Evolutionary conservation across 2,113 vertebrate species (phyloP), one percentile per base, ranked within the genome.

Genomic region (Cyanoderma ruficeps): DNA sequence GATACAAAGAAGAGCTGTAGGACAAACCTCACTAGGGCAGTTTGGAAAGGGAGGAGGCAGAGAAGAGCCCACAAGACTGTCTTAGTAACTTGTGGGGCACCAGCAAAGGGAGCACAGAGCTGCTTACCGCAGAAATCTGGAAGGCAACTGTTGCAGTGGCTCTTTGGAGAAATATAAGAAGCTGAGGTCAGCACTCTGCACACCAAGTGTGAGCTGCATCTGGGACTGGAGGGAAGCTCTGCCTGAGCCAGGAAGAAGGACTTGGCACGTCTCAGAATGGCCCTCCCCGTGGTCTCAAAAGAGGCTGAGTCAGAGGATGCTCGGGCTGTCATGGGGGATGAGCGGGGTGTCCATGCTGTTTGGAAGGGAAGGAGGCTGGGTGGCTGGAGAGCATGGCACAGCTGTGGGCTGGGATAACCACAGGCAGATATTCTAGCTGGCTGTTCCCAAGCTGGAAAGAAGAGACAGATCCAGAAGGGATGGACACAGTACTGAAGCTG

Each of bases 161-260:
- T 3, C 24, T 84, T 70, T 15, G 56, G 78, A 46, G 92, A 65
- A 94, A 56, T 13, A 47, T 0, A 14, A 44, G 37, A 50, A 87
- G 92, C 70, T 95, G 95, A 93, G 75, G 67, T 92, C 92, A 90
- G 87, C 27, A 31, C 67, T 95, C 39, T 84, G 77, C 44, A n/a
- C 52, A 50, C 3, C 1, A 46, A 84, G 71, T 64, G 13, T 61
- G 69, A 93, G 61, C 61, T 64, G 70, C 11, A 1, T 42, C 57
- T 82, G 81, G n/a, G 61, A 10, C 33, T 27, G 61, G 27, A 89
- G 70, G 76, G 52, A 49, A 84, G 28, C n/a, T 81, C 27, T 67
- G 55, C 59, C 69, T 60, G 24, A 50, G 60, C 18, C 60, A 63
- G 69, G 47, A 47, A 64, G 47, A n/a, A 87, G n/a, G 65, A 68